Evolutionary conservation across 2,113 vertebrate genomes (phyloP), one percentile per base, ranked within the genome.

Genomic region (Anhinga anhinga): DNA sequence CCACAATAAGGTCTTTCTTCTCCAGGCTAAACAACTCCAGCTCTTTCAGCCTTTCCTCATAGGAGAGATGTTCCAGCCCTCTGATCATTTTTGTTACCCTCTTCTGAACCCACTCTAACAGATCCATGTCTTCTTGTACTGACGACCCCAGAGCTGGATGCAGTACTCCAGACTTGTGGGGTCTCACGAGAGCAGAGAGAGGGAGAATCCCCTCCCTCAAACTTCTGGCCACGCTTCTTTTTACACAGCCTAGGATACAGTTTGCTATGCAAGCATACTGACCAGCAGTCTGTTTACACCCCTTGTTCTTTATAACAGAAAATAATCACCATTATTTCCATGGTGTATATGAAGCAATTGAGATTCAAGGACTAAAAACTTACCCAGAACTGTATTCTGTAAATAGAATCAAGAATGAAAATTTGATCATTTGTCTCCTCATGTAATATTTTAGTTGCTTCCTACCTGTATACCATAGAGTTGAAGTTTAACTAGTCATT

Each of bases 161-260:
- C 9, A 11, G 5, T 44, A 29, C 15, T 82, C 21, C 29, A 65
- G 9, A 42, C 42, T 42, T 11, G 45, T 5, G 3, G 26, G 15
- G 5, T 30, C 30, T 71, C 2, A 1, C 1, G 1, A 52, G 36
- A 63, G 47, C 2, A 42, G 15, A 53, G 38, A 44, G 30, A 23
- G 9, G 32, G 25, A 44, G 21, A 69, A 82, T 34, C 16, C 19
- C 27, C 27, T 58, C 42, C 15, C 15, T 58, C 13, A 3, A 20
- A 18, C 29, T 69, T 27, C n/a, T 70, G 17, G 44, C 17, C 44
- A 49, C 2, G 2, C 9, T 50, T 34, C 42, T 34, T 49, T 74
- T 70, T 42, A 47, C 4, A 3, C 22, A 84, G 34, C 5, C 36
- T 34, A 29, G 29, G 27, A n/a, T 15, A 63, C 17, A 52, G 13